Base-by-base conservation (phyloP, 2,797 vertebrate genomes). In the Tarsius wallacei region DNA sequence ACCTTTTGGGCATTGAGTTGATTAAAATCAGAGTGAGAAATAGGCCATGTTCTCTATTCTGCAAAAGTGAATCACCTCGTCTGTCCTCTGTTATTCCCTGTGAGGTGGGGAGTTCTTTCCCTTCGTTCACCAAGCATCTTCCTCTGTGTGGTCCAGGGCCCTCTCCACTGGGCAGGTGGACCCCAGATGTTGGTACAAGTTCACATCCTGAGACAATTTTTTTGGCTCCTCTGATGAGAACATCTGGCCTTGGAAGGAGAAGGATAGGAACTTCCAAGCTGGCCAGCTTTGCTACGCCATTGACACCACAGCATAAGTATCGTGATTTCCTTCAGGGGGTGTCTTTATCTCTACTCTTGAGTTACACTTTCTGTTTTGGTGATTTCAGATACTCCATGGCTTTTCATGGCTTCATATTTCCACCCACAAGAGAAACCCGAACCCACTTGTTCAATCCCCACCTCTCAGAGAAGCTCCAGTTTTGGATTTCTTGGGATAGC, bases 1-100 rank as follows among this genome's bases (percentile, higher is more conserved):
- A 57, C 31, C 88, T 96, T 97, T 93, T 78, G 94, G 93, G 86
- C 94, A 81, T 8, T 80, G 88, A 94, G 88, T 97, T 97, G 94
- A 97, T 97, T 95, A 94, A 97, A 96, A 96, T 91, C 78, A 94
- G 88, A 80, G 42, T 42, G 95, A 95, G 88, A 97, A 97, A 96
- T 91, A 94, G 96, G 96, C 88, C 97, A 97, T 53, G 73, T 80
- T 64, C 59, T 95, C 74, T 84, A 70, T 89, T 91, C 59, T 59
- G 80, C 86, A 77, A 95, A 96, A 96, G 84, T 64, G 17, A 91
- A 94, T 97, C 94, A 93, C 90, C 36, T 93, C 91, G 85, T 61
- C 74, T 57, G 16, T 74, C 71, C 73, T 61, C 17, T 15, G 2
- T 31, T 82, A 57, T 80, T 57, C 57, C 36, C 78, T 66, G 53